Conservation (phyloP, 2,888 invertebrate genomes). For the Orthosia incerta region DNA sequence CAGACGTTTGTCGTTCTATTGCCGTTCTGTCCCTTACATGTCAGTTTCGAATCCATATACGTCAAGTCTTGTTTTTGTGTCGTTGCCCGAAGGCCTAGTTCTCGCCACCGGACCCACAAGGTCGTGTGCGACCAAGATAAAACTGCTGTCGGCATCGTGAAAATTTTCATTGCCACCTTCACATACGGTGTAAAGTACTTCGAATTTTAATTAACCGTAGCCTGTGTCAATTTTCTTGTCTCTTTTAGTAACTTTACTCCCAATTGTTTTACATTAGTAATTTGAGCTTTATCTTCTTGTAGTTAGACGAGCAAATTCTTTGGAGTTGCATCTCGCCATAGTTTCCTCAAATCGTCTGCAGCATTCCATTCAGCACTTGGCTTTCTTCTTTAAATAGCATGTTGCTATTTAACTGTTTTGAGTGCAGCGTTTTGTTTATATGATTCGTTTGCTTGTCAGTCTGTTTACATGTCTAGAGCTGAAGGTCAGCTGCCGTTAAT, state of each 20-base stretch:
- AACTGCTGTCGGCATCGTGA: slow-evolving; percentile 61
- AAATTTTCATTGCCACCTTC: slow-evolving; percentile 69
- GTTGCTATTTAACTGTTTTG: slow-evolving; percentile 69
- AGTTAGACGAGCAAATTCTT: slow-evolving; percentile 33
- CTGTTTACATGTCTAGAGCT: slow-evolving; percentile 73
- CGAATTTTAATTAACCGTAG: slow-evolving; percentile 36
- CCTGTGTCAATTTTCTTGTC: slow-evolving; percentile 34
- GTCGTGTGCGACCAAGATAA: slow-evolving; percentile 76
- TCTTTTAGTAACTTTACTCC: slow-evolving; percentile 59
- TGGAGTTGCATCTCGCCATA: slow-evolving; percentile 37
- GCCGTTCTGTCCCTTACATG: slow-evolving; percentile 78
- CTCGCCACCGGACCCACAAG: slow-evolving; percentile 81
- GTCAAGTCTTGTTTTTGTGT: slow-evolving; percentile 84
- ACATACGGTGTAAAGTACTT: slow-evolving; percentile 70
- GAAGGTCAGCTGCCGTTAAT: slow-evolving; percentile 74
- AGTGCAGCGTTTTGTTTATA: slow-evolving; percentile 74
- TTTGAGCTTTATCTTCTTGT: slow-evolving; percentile 47
- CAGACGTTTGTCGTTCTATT: slow-evolving; percentile 78
- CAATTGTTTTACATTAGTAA: slow-evolving; percentile 30
- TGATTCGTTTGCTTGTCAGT: slow-evolving; percentile 73
- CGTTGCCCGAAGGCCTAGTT: slow-evolving; percentile 86
- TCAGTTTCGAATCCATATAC: slow-evolving; percentile 79
- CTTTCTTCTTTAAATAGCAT: slow-evolving; percentile 81
- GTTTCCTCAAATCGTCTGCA: slow-evolving; percentile 67
- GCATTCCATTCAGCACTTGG: slow-evolving; percentile 73